Evolutionary conservation across 2,113 vertebrate genomes (phyloP), one percentile per base, ranked within the genome.

Genomic region (Macrotus californicus): DNA sequence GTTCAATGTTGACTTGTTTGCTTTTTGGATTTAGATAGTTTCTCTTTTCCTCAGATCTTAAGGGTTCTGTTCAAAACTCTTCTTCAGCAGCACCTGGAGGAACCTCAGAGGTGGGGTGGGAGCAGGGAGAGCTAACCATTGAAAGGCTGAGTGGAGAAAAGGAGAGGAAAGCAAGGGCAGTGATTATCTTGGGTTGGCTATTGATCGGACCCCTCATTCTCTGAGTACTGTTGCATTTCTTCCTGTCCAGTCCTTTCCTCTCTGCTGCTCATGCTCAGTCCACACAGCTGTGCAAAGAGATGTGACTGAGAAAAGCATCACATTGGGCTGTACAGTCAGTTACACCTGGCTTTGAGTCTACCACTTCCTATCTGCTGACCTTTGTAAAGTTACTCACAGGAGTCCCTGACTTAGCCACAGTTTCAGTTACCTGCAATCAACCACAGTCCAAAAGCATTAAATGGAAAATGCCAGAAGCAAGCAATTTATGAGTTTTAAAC

Each of bases 31-130:
- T 93, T 48, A 54, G 41, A 84, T 43, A 18, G 15, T 61, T 95
- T 92, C 89, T 86, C 69, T 73, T 85, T 76, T 48, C 70, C 61
- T 87, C n/a, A 72, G 95, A 85, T 67, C 52, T 88, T 52, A 14
- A 88, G 56, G 36, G 69, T 22, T 31, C 43, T 34, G 31, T 72
- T 86, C 52, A 43, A 26, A 94, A 66, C 21, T n/a, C 56, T 93
- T 67, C 77, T 41, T 64, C 72, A 48, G 66, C 52, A 80, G 72
- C 64, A 50, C 41, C 24, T 8, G 11, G 52, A 82, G 43, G 46
- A 18, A 21, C 18, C 6, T 24, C 7, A 7, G 39, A 48, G 6
- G 18, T 22, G 43, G 36, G 10, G 12, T 39, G 21, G 39, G n/a
- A 5, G 19, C 50, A 70, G 52, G 29, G 52, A 41, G 2, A 39